These are phyloP conservation scores for Rhimphoctona megacephalus DNA, from an alignment of 2,888 invertebrate species.

Conservation along the genomic window DNA sequence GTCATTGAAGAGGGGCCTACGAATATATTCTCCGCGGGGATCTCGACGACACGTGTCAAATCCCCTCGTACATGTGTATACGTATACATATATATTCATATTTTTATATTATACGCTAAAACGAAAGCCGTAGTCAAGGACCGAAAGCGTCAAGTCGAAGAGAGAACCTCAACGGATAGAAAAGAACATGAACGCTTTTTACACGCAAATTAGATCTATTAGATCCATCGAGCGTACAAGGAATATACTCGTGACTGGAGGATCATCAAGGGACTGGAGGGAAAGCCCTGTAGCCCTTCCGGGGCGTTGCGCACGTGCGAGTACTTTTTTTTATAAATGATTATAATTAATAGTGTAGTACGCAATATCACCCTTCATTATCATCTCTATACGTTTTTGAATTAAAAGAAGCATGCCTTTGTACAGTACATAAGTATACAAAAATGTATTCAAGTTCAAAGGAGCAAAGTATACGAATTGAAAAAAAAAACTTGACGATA, in stretches of 20 bases:
- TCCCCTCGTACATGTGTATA: background rate
- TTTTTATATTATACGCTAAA: conserved; percentile 13
- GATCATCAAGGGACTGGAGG: conserved; percentile 63
- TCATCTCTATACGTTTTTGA: conserved; percentile 4
- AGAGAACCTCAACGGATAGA: conserved; percentile 64
- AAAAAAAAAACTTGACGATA: background rate
- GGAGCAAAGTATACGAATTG: background rate
- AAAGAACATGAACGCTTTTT: conserved; percentile 76
- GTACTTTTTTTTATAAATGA: conserved; percentile 79
- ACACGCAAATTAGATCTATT: conserved; percentile 84
- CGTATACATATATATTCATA: background rate
- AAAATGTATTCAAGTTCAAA: background rate
- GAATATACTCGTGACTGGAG: conserved; percentile 75
- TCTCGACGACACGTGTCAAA: conserved; percentile 56
- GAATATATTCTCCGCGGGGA: conserved; percentile 27
- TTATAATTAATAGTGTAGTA: conserved; percentile 83
- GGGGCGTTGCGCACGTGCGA: conserved; percentile 81
- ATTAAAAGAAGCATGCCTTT: background rate
- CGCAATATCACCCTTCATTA: conserved; percentile 72
- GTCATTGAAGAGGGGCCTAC: conserved; percentile 12
- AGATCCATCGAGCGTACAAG: conserved; percentile 79
- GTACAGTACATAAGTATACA: background rate
- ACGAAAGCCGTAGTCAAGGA: conserved; percentile 57
- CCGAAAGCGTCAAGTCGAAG: conserved; percentile 49
- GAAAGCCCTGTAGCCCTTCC: conserved; percentile 71